Conservation (phyloP, 1,140 invertebrate species). For the Prorops nasuta region DNA sequence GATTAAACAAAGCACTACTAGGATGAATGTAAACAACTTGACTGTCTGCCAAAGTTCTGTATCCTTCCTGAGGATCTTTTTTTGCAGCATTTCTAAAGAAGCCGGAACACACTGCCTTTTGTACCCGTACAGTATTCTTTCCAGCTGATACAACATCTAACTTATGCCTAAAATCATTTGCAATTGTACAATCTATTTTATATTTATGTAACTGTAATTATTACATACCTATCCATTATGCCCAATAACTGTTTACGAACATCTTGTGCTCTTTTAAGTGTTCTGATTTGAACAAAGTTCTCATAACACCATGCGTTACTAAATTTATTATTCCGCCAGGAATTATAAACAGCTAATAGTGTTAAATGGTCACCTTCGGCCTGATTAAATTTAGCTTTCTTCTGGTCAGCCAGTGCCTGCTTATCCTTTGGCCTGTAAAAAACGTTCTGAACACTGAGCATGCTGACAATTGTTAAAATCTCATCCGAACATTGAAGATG, state of each 20-base stretch:
- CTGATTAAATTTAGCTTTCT: conserved; percentile 99
- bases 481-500: conserved; percentile 98
- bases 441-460: conserved; percentile 98
- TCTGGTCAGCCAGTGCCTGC: conserved; percentile 96
- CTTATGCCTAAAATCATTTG: conserved; percentile 73
- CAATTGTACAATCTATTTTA: background rate
- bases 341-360: conserved; percentile 97
- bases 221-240: conserved; percentile 94
- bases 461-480: conserved; percentile 97
- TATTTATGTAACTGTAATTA: background rate
- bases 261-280: conserved; percentile 96
- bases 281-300: conserved; percentile 98
- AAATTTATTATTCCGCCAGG: conserved; percentile 99
- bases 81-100: conserved; percentile 99
- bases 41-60: conserved; percentile 94
- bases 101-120: conserved; percentile 98
- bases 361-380: conserved; percentile 98
- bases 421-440: conserved; percentile 93
- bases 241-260: conserved; percentile 96
- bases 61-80: conserved; percentile 99
- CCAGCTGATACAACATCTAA: conserved; percentile 95
- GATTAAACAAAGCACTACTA: conserved; percentile 94
- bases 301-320: conserved; percentile 99
- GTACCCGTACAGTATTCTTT: conserved; percentile 91
- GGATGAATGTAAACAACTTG: conserved; percentile 99